These are phyloP conservation scores for Alethe diademata DNA, from an alignment of 2,113 vertebrate species.

Conservation along the genomic window DNA sequence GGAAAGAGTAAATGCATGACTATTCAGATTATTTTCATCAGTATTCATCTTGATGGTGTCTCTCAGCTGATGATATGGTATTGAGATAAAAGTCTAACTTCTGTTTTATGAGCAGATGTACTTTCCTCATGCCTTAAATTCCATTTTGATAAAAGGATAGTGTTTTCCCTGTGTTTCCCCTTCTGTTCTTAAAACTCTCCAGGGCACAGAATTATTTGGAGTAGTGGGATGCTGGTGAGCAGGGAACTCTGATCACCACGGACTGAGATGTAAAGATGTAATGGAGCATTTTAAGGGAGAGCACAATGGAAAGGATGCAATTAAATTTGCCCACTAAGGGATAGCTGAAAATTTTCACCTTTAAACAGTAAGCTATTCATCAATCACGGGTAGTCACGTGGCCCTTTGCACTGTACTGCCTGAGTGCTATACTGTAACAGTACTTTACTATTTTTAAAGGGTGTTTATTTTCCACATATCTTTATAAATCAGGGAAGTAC, in stretches of 20 bases:
- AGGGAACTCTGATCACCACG: background rate
- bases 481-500: background rate
- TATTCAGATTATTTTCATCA: background rate
- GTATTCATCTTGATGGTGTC: background rate
- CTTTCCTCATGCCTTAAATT: background rate
- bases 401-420: background rate
- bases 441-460: background rate
- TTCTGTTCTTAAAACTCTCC: background rate
- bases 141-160: background rate
- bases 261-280: background rate
- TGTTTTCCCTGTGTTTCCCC: background rate
- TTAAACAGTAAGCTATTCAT: background rate
- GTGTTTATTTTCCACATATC: background rate
- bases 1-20: background rate
- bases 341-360: background rate
- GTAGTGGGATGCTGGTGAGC: background rate
- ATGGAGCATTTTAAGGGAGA: background rate
- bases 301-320: background rate
- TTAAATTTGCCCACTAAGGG: background rate
- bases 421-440: background rate
- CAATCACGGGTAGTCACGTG: background rate
- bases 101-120: background rate
- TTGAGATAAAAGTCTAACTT: background rate
- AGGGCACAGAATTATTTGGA: background rate
- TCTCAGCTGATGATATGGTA: background rate